These are phyloP conservation scores for Trinectes maculatus DNA, from an alignment of 2,113 vertebrate genomes.

Conservation along the genomic window DNA sequence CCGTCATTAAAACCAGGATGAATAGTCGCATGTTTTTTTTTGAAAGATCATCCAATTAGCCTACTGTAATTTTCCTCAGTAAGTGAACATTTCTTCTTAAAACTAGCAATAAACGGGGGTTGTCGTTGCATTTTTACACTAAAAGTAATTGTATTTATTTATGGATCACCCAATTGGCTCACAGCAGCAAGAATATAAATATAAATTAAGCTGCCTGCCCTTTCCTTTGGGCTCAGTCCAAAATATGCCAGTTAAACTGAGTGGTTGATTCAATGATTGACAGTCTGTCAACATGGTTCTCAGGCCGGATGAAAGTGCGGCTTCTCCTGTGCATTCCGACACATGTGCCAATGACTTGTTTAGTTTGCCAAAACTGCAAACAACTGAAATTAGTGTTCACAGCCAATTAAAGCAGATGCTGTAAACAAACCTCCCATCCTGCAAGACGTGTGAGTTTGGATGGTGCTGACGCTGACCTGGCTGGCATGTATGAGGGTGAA, in stretches of 20 bases:
- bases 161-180: too few relatives aligned
- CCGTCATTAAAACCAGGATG: too few relatives aligned
- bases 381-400: constrained; percentile 23
- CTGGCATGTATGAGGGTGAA: constrained; percentile 38
- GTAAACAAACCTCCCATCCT: neutral
- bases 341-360: neutral
- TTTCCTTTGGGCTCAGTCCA: neutral
- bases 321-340: neutral
- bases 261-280: neutral
- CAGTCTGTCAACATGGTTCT: neutral
- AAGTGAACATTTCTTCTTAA: too few relatives aligned
- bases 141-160: too few relatives aligned
- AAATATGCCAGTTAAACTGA: neutral
- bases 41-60: too few relatives aligned
- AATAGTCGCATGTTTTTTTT: too few relatives aligned
- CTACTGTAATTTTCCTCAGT: too few relatives aligned
- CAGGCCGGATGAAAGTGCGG: neutral
- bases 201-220: neutral
- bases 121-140: too few relatives aligned
- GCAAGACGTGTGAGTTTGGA: too few relatives aligned
- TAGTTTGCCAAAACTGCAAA: constrained; percentile 5
- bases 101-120: too few relatives aligned
- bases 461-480: constrained; percentile 40
- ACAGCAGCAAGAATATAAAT: too few relatives aligned
- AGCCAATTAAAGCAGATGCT: neutral